These are phyloP conservation scores for Drosophila lutescens DNA, from an alignment of 2,888 invertebrate genomes.

Conservation along the genomic window DNA sequence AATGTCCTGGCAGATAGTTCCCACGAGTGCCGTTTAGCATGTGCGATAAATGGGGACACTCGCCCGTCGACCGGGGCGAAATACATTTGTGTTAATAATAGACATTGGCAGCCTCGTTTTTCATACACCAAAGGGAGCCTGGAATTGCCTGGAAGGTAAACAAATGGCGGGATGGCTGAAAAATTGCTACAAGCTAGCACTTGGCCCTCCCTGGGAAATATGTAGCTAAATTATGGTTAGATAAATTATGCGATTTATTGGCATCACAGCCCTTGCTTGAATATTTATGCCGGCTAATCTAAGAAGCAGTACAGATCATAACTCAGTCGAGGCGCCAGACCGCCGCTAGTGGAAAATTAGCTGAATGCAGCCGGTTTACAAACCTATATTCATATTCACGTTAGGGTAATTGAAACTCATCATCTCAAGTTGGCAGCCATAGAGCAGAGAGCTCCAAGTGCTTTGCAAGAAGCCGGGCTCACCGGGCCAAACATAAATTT, in stretches of 20 bases:
- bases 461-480: conserved; percentile 9
- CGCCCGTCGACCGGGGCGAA: conserved; percentile 14
- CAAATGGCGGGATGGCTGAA: conserved; percentile 29
- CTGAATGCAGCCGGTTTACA: conserved; percentile 18
- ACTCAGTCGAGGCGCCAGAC: conserved; percentile 4
- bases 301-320: conserved; percentile 9
- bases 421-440: conserved; percentile 51
- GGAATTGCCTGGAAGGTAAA: conserved; percentile 29
- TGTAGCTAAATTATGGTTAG: conserved; percentile 36
- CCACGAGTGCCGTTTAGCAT: conserved; percentile 70
- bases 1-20: conserved; percentile 60
- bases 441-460: conserved; percentile 1
- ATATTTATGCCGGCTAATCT: conserved; percentile 39
- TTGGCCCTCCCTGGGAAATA: conserved; percentile 1
- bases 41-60: conserved; percentile 74
- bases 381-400: conserved; percentile 1
- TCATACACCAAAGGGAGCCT: conserved; percentile 45
- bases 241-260: conserved; percentile 42
- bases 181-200: conserved; percentile 33
- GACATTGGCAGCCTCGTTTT: conserved; percentile 72
- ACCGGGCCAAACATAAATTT: conserved; percentile 65
- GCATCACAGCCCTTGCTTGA: conserved; percentile 36
- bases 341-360: conserved; percentile 49
- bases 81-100: conserved; percentile 77
- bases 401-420: conserved; percentile 70